Percentiles rank a stretch among this genome's conserved stretches.
Conservation (phyloP, 2,797 vertebrate species). For the Anabas testudineus region DNA sequence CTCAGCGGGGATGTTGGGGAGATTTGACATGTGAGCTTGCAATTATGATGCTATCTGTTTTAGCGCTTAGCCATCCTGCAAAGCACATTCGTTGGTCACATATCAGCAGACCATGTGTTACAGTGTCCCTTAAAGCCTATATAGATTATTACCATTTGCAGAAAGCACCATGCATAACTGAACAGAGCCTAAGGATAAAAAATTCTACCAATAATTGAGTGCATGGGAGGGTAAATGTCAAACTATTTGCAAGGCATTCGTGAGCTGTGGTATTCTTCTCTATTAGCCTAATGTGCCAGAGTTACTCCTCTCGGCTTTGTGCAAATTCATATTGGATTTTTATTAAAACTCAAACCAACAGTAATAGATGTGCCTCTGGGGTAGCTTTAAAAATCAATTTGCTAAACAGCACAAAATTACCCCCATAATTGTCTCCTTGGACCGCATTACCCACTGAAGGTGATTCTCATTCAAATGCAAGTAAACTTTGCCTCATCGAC, state of each 20-base stretch:
- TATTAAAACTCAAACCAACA: slow-evolving; percentile 80
- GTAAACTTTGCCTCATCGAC: slow-evolving; percentile 66
- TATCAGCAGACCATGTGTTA: slow-evolving; percentile 46
- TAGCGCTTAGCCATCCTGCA: slow-evolving; percentile 29
- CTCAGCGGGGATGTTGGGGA: slow-evolving; percentile 5
- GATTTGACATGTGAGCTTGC: slow-evolving; percentile 52
- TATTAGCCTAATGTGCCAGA: slow-evolving; percentile 78
- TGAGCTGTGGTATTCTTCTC: slow-evolving; percentile 72
- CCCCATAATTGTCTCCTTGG: slow-evolving; percentile 78
- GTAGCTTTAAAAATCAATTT: slow-evolving; percentile 83
- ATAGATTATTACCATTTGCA: slow-evolving; percentile 67
- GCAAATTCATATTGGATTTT: slow-evolving; percentile 82
- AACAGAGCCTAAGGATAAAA: slow-evolving; percentile 64
- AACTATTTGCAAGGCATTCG: slow-evolving; percentile 67
- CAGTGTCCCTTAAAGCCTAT: slow-evolving; percentile 58
- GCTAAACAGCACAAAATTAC: slow-evolving; percentile 81
- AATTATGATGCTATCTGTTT: slow-evolving; percentile 66
- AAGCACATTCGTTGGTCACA: slow-evolving; percentile 51
- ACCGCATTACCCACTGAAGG: slow-evolving; percentile 72
- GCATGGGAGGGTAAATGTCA: slow-evolving; percentile 75
- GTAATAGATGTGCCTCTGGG: slow-evolving; percentile 80
- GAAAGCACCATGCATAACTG: slow-evolving; percentile 58
- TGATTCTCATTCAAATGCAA: slow-evolving; percentile 65
- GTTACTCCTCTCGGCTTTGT: slow-evolving; percentile 75
- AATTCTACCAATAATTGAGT: slow-evolving; percentile 70